phyloP scores from a whole-genome alignment of 2,888 invertebrate genomes.

The Sphaerophoria taeniata region DNA sequence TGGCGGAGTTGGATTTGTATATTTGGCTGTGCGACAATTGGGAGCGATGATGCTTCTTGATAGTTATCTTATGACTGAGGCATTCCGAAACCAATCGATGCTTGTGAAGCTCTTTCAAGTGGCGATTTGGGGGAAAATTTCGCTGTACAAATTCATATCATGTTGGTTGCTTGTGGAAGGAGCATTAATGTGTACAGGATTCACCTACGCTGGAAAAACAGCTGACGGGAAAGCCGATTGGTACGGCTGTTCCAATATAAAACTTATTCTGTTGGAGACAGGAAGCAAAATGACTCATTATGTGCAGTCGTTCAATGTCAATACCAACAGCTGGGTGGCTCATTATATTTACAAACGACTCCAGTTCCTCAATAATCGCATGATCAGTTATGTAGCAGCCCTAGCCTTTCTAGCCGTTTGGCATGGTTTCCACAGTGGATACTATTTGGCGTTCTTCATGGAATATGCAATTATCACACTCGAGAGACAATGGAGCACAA shows the following conservation, averaged over 20 bases:
- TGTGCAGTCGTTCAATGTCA: conserved; percentile 96
- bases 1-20: conserved; percentile 87
- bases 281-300: conserved; percentile 93
- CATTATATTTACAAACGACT: conserved; percentile 97
- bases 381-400: conserved; percentile 91
- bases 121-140: conserved; percentile 93
- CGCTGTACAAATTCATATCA: conserved; percentile 95
- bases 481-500: conserved; percentile 88
- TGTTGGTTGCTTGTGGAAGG: conserved; percentile 97
- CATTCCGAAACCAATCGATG: conserved; percentile 84
- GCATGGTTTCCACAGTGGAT: conserved; percentile 98
- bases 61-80: conserved; percentile 87
- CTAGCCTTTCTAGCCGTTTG: conserved; percentile 95
- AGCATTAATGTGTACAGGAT: conserved; percentile 87
- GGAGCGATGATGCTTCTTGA: conserved; percentile 89
- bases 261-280: conserved; percentile 91
- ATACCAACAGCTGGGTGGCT: conserved; percentile 97
- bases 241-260: conserved; percentile 96
- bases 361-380: conserved; percentile 93
- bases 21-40: conserved; percentile 89
- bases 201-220: conserved; percentile 85
- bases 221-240: conserved; percentile 92
- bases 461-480: conserved; percentile 94
- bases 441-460: conserved; percentile 95
- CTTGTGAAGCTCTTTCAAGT: conserved; percentile 86